Evolutionary conservation across 2,797 vertebrate genomes (phyloP), one percentile per base, ranked within the genome.

Genomic region (Apogon talboti): DNA sequence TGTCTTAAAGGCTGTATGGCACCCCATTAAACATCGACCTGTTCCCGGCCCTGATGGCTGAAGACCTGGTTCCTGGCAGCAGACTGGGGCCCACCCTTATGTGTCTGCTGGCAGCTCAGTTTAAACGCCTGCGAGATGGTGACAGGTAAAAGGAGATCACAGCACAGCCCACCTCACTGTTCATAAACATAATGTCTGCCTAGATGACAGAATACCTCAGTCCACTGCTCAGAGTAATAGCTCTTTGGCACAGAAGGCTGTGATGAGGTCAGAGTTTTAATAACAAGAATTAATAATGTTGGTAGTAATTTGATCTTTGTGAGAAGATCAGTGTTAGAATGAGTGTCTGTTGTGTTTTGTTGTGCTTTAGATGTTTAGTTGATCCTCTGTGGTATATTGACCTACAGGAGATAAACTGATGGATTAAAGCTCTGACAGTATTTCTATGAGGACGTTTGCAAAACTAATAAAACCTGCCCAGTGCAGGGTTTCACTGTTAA

Each of bases 41-140:
- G 10, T 99, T 99, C 86, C 98, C 97, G 0, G 97, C 98, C n/a
- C 91, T 99, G 62, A 95, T 99, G 96, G 94, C 94, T 47, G 98
- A 99, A 87, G 98, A 99, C 69, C 85, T 99, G 76, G 94, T 99
- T 50, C 97, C 97, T 0, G 97, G 97, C 37, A 99, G 96, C 81
- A 92, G 97, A 41, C 60, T 99, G 78, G 98, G 98, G 2, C 96
- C 97, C 15, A 99, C 97, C 2, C 89, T 99, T 57, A 96, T 98
- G 96, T 99, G 98, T 79, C 90, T 99, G 64, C 92, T 99, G 54
- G 90, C 91, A 40, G 85, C 95, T 7, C 98, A 99, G 81, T 99
- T 98, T 77, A 95, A 92, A 78, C 95, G 95, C 0, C 83, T 99
- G 42, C 92, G 96, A 35, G 94, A 98, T 11, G 98, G 98, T 55